A percentile compares a stretch with the other conserved stretches of the same genome.
phyloP scores from a whole-genome alignment of 2,888 invertebrate genomes.

The Tipula unca region DNA sequence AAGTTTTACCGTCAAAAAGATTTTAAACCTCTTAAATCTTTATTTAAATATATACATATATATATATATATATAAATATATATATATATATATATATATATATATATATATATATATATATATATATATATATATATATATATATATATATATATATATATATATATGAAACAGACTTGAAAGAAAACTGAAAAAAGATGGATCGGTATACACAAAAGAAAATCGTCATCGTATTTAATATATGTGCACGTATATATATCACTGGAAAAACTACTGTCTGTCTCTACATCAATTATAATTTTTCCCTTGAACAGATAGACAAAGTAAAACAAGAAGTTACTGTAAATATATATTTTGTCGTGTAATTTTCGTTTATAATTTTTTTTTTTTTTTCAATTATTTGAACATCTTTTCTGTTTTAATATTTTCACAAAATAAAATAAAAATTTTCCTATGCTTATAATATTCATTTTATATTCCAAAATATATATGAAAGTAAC shows the following conservation, averaged over 20 bases:
- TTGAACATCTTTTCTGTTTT: constrained; percentile 4
- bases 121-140: no score
- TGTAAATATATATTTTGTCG: neutral
- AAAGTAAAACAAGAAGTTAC: constrained; percentile 3
- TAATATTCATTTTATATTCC: neutral
- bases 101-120: no score
- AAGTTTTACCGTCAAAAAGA: neutral
- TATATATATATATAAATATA: no score
- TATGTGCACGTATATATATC: neutral
- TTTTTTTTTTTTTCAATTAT: neutral
- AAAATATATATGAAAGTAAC: neutral
- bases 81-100: no score
- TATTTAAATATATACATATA: no score
- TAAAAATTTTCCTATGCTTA: neutral
- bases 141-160: no score
- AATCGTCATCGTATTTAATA: neutral
- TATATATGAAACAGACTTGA: neutral
- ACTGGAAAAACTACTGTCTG: neutral
- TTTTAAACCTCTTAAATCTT: neutral
- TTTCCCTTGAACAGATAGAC: neutral
- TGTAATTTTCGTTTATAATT: neutral
- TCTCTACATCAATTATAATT: constrained; percentile 8
- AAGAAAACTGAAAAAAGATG: neutral
- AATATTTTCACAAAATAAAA: neutral
- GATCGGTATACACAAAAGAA: neutral